A percentile compares a stretch with the other conserved stretches of the same genome.
Conservation (phyloP, 2,113 vertebrate genomes). For the Entelurus aequoreus region DNA sequence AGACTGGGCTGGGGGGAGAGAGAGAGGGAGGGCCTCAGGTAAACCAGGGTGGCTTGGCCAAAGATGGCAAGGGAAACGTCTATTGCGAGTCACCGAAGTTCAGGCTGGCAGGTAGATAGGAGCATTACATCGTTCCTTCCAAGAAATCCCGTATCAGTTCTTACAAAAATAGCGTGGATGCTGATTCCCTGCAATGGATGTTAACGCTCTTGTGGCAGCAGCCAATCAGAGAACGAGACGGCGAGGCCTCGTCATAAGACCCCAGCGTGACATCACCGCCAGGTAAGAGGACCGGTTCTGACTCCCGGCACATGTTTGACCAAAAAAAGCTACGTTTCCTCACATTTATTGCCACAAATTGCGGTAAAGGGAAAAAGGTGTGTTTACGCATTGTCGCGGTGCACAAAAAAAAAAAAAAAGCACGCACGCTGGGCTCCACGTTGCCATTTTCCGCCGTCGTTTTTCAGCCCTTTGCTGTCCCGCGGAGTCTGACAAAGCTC, state of each 20-base stretch:
- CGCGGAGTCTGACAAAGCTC: slow-evolving; percentile 33
- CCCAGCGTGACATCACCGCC: slow-evolving; percentile 56
- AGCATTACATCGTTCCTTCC: background rate
- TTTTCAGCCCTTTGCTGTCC: slow-evolving; percentile 24
- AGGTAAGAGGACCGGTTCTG: slow-evolving; percentile 54
- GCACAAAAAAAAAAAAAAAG: background rate
- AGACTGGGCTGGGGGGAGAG: slow-evolving; percentile 9
- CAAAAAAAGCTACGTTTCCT: background rate
- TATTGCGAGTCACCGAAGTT: background rate
- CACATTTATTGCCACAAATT: background rate
- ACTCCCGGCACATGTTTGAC: slow-evolving; percentile 40
- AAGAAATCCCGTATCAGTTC: background rate
- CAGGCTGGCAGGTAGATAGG: background rate
- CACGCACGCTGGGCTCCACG: background rate
- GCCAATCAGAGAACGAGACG: slow-evolving; percentile 57
- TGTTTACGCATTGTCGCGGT: slow-evolving; percentile 5
- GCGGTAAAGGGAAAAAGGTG: slow-evolving; percentile 1
- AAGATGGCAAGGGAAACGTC: background rate
- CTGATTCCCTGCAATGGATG: slow-evolving; percentile 41
- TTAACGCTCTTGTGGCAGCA: slow-evolving; percentile 29
- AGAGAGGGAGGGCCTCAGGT: slow-evolving; percentile 15
- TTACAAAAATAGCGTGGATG: background rate
- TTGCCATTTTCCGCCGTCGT: slow-evolving; percentile 11
- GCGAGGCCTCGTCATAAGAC: slow-evolving; percentile 52
- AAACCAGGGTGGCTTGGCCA: slow-evolving; percentile 11